Evolutionary conservation across 2,113 vertebrate species (phyloP), one percentile per base, ranked within the genome.

Genomic region (Potamarius usumacintae): DNA sequence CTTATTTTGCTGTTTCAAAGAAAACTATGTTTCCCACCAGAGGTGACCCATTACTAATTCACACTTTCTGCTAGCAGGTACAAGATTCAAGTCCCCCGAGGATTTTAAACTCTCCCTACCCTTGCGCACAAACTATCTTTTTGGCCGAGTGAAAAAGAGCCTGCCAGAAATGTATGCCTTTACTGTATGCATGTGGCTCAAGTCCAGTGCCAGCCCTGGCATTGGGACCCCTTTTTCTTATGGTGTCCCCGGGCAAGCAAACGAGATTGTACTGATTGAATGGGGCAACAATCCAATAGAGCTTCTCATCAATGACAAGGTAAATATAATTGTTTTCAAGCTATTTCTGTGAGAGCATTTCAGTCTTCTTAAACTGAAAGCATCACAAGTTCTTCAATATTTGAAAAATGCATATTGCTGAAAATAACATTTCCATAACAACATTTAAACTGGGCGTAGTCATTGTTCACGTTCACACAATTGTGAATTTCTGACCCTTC

Each of bases 261-360:
- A 99, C 4, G 98, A 99, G 94, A 98, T 99, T 0, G 98, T 99
- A 85, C 96, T 99, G 76, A 99, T 99, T 2, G 98, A 99, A 53
- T 99, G 98, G 98, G 98, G 97, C 0, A 97, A 97, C 92, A 99
- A 99, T 91, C 98, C 98, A 74, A 98, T 99, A 0, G 98, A 99
- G 85, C 95, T 99, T 14, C 95, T 99, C 5, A 96, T 99, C 87
- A 99, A 99, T 0, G 98, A 99, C 84, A 99, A 99, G 97, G 98
- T 99, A 92, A 57, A n/a, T 72, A 80, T 17, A n/a, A 27, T 22
- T 4, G 11, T 67, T 17, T n/a, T 72, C 53, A 60, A 9, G 10
- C 52, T 8, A 53, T 78, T 34, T 77, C 25, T 20, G 11, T 50
- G 5, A 74, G 20, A 62, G 6, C 42, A 83, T 83, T 62, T 42